Conservation (phyloP, 2,888 invertebrate species). For the Trisateles emortualis region DNA sequence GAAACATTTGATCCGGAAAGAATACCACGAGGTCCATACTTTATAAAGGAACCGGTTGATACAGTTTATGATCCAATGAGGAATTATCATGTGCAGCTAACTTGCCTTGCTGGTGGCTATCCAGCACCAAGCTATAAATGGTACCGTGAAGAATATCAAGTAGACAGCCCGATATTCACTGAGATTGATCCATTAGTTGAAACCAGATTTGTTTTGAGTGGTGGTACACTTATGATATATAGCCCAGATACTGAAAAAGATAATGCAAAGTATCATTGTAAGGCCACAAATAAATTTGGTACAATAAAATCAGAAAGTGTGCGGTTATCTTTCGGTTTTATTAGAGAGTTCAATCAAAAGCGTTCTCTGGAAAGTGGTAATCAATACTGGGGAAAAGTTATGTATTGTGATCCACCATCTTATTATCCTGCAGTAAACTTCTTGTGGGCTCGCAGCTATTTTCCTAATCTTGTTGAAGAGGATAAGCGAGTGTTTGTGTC, state of each 20-base stretch:
- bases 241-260: conserved; percentile 93
- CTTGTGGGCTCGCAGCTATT: conserved; percentile 96
- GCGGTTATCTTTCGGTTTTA: conserved; percentile 94
- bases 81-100: conserved; percentile 92
- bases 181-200: conserved; percentile 93
- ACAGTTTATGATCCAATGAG: conserved; percentile 94
- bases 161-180: conserved; percentile 90
- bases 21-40: conserved; percentile 95
- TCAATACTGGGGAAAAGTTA: conserved; percentile 97
- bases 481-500: conserved; percentile 97
- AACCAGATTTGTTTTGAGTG: conserved; percentile 93
- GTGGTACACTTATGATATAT: conserved; percentile 96
- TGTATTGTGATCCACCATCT: conserved; percentile 97
- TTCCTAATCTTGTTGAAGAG: conserved; percentile 97
- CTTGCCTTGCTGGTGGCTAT: conserved; percentile 94
- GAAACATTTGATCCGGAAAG: conserved; percentile 92
- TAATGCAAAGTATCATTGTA: conserved; percentile 96
- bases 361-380: conserved; percentile 94
- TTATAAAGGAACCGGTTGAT: conserved; percentile 94
- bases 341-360: conserved; percentile 96
- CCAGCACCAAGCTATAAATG: conserved; percentile 96
- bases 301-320: conserved; percentile 96
- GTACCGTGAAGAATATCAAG: conserved; percentile 95
- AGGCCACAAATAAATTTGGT: conserved; percentile 96
- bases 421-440: conserved; percentile 96